These are phyloP conservation scores for Lumbricus terrestris DNA, from an alignment of 2,888 invertebrate species.

Conservation along the genomic window DNA sequence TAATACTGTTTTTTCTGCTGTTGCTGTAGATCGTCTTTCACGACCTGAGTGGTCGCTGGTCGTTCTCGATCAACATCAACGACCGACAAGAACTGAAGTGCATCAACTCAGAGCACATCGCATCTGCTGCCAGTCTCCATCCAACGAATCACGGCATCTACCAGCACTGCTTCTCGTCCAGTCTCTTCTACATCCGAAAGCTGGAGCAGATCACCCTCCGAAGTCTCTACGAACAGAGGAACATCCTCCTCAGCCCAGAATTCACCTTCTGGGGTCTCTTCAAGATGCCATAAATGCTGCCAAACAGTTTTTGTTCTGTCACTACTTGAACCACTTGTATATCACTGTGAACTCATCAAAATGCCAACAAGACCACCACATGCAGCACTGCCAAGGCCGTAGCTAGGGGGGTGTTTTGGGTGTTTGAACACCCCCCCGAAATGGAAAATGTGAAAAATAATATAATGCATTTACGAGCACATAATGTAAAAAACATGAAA, in stretches of 20 bases:
- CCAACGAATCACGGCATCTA: slow-evolving; percentile 6
- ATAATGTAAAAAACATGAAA: too few relatives aligned
- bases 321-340: not conserved
- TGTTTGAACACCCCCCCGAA: too few relatives aligned
- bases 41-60: slow-evolving; percentile 9
- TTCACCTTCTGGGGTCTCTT: slow-evolving; percentile 10
- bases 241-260: not conserved
- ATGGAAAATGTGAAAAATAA: too few relatives aligned
- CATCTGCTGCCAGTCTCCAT: not conserved
- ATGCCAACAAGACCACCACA: too few relatives aligned
- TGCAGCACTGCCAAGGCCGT: not conserved
- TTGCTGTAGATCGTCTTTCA: not conserved
- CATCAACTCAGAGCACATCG: slow-evolving; percentile 9
- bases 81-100: slow-evolving; percentile 11
- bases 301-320: not conserved
- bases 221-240: not conserved
- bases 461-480: too few relatives aligned
- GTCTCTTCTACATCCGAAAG: not conserved
- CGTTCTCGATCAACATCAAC: slow-evolving; percentile 12
- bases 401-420: too few relatives aligned
- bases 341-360: not conserved
- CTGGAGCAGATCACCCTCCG: slow-evolving; percentile 5
- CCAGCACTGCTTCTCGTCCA: slow-evolving; percentile 16
- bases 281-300: not conserved
- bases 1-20: not conserved